Evolutionary conservation across 1,140 invertebrate genomes (phyloP).

Genomic region (Chionoecetes opilio): DNA sequence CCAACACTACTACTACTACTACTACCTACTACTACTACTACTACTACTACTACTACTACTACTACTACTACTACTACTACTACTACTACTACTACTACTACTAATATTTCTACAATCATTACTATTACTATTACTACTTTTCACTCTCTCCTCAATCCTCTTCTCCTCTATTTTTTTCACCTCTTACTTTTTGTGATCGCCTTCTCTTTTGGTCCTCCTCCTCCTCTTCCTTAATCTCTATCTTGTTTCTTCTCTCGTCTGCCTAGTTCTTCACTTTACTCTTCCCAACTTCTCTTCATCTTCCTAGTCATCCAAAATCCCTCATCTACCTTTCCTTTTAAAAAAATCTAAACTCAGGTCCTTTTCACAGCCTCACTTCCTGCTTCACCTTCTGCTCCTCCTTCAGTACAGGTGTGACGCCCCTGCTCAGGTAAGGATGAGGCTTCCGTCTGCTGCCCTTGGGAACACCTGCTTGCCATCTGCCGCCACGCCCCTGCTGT

Average conservation of each 20-base stretch:
- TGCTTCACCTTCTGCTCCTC: not conserved
- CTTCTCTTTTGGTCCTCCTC: not conserved
- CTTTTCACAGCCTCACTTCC: not conserved
- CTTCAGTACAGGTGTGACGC: too few relatives aligned
- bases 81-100: slow-evolving; percentile 19
- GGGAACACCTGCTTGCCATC: slow-evolving; percentile 54
- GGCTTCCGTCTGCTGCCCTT: not conserved
- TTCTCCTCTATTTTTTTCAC: not conserved
- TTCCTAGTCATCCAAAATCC: too few relatives aligned
- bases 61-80: slow-evolving; percentile 29
- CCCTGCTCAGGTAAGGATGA: not conserved
- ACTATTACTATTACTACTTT: not conserved
- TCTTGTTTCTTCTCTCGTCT: not conserved
- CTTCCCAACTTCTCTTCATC: not conserved
- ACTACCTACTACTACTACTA: not conserved
- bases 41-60: slow-evolving; percentile 29
- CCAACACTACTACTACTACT: not conserved
- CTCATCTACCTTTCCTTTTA: not conserved
- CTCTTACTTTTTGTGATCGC: not conserved
- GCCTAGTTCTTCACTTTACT: not conserved
- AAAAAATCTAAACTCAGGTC: not conserved
- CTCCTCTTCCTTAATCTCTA: not conserved
- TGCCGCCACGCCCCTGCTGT: slow-evolving; percentile 45
- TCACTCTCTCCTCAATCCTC: not conserved
- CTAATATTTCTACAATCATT: not conserved